Evolutionary conservation across 2,888 invertebrate genomes (phyloP).

Genomic region (Ferdinandea cuprea): DNA sequence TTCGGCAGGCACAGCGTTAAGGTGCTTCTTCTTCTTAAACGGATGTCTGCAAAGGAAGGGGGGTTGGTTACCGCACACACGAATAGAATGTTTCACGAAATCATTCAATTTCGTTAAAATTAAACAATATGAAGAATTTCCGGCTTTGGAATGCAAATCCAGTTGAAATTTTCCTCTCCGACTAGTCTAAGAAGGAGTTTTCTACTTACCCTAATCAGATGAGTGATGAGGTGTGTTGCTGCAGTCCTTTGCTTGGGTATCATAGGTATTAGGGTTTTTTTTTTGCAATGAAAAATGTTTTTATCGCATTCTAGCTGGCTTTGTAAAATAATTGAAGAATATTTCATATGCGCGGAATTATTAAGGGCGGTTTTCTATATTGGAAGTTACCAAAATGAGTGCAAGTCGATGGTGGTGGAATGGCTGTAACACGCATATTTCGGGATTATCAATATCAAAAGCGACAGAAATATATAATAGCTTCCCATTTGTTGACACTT

Average conservation of each 20-base stretch:
- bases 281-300: constrained; percentile 12
- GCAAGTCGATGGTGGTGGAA: no score
- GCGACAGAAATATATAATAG: no score
- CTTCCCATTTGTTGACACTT: no score
- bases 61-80: constrained; percentile 12
- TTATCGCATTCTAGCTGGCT: constrained; percentile 14
- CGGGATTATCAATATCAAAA: no score
- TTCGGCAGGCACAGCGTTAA: constrained; percentile 45
- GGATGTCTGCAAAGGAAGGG: constrained; percentile 7
- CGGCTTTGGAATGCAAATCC: constrained; percentile 64
- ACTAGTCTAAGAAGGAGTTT: constrained; percentile 29
- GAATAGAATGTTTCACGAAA: constrained; percentile 42
- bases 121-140: constrained; percentile 64
- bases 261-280: background rate
- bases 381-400: no score
- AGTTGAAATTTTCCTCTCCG: constrained; percentile 15
- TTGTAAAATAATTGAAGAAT: constrained; percentile 30
- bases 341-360: no score
- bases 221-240: constrained; percentile 43
- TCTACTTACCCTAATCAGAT: constrained; percentile 47
- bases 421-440: no score
- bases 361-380: no score
- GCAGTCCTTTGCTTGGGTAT: background rate
- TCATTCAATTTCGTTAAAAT: constrained; percentile 63
- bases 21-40: constrained; percentile 30